Base-by-base conservation (phyloP, 1,140 invertebrate species). In the Zaprionus davidi region DNA sequence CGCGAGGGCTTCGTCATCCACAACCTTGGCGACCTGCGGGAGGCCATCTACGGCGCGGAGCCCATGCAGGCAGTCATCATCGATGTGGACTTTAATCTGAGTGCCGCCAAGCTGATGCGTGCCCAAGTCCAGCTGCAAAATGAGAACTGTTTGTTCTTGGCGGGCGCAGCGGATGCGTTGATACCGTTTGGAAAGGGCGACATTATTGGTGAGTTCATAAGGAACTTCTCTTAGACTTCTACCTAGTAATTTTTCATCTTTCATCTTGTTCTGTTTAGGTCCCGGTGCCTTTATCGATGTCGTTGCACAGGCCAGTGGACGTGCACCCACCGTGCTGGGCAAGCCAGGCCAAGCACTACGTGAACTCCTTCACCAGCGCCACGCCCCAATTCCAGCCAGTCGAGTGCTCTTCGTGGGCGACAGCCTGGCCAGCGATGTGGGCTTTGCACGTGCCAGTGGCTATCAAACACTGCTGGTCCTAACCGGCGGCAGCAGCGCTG, bases 401-500 rank as follows among this genome's bases (percentile, higher is more conserved):
- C 93, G 94, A 68, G 94, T 95, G 7, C 92, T 95, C 15, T 95
- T 95, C 56, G 93, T 95, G 69, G 95, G 95, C 20, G 95, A 95
- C 51, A 94, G 94, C 92, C 94, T 94, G 22, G 91, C 93, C 31
- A 93, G 94, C 72, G 95, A 95, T 63, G 93, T 95, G 13, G 93
- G 93, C 11, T 94, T 95, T 36, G 95, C 93, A 0, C 93, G 92
- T 20, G 79, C 93, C 17, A 93, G 93, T 7, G 94, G 94, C 28
- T 95, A 95, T 73, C 92, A 94, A 78, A 94, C 94, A 0, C 76
- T 95, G 11, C 78, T 94, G n/a, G 93, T 95, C 1, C 81, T 94
- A 17, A 94, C 94, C 6, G 93, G 93, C 20, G 77, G 88, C 22
- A 91, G 93, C 0, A 90, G 90, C 58, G 81, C 93, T 38, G 78